Evolutionary conservation across 53 echinoderm and acorn worm species (phyloP).

Genomic region (Hippasteria phrygiana): DNA sequence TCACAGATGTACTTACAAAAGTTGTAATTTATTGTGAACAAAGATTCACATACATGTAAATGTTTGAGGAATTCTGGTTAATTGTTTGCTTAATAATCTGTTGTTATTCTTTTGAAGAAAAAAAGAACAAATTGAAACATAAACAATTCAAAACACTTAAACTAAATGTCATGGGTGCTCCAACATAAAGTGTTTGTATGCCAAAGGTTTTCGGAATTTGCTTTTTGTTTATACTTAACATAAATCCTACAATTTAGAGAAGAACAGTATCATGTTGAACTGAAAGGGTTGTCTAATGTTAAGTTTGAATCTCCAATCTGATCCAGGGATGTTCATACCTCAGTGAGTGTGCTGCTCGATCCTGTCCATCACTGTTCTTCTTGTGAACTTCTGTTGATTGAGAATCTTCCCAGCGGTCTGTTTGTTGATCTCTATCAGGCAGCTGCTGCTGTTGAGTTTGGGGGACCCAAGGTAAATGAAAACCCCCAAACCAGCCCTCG

Average conservation of each 20-base stretch:
- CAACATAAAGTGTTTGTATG: too few species aligned
- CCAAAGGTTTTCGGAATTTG: too few species aligned
- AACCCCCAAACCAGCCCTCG: neutral
- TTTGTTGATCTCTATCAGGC: conserved; percentile 69
- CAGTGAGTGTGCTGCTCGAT: conserved; percentile 28
- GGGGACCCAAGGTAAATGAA: conserved; percentile 61
- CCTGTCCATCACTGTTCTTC: conserved; percentile 17
- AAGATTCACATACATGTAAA: too few species aligned
- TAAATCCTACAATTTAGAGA: neutral
- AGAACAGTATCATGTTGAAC: neutral
- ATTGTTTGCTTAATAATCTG: too few species aligned
- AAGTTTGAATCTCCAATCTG: neutral
- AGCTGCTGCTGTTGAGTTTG: conserved; percentile 58
- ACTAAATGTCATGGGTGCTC: too few species aligned
- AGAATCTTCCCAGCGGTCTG: conserved; percentile 60
- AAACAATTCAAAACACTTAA: too few species aligned
- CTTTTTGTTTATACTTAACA: too few species aligned
- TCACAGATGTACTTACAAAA: too few species aligned
- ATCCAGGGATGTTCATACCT: conserved; percentile 37
- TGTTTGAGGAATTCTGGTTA: too few species aligned
- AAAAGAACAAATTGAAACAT: too few species aligned
- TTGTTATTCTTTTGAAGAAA: too few species aligned
- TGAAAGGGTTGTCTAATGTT: neutral
- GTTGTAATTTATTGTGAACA: too few species aligned
- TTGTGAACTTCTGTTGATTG: conserved; percentile 62